Percentiles rank a stretch among this genome's conserved stretches.
These are phyloP conservation scores for Allygus modestus DNA, from an alignment of 2,888 invertebrate genomes.

Conservation along the genomic window DNA sequence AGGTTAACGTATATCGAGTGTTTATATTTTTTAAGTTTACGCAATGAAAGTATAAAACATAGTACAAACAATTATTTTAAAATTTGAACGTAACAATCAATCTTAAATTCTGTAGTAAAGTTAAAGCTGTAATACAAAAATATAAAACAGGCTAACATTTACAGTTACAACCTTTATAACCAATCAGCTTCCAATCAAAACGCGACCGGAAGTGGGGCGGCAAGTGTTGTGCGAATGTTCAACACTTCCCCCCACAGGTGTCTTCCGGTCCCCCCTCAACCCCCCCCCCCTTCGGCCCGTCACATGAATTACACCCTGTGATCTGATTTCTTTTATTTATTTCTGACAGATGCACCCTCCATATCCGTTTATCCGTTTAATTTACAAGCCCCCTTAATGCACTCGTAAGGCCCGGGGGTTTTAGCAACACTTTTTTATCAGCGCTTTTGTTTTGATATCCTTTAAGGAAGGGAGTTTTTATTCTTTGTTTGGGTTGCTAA, in stretches of 20 bases:
- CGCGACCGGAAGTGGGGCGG: conserved; percentile 46
- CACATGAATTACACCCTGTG: conserved; percentile 48
- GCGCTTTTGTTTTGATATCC: not conserved
- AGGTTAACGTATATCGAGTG: too few species aligned
- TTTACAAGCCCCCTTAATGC: conserved; percentile 36
- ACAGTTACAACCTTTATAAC: not conserved
- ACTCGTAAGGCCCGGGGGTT: not conserved
- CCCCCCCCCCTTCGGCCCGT: conserved; percentile 1
- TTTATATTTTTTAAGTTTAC: too few species aligned
- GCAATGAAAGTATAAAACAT: too few species aligned
- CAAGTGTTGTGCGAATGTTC: conserved; percentile 55
- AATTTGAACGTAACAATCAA: too few species aligned
- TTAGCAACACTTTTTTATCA: conserved; percentile 4
- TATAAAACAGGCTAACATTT: too few species aligned
- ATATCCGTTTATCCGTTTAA: conserved; percentile 53
- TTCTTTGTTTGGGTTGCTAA: not conserved
- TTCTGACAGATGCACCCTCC: conserved; percentile 55
- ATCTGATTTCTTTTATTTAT: conserved; percentile 60
- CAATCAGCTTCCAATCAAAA: conserved; percentile 33
- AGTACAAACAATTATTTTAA: too few species aligned
- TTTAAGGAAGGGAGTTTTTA: not conserved
- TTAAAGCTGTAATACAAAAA: too few species aligned
- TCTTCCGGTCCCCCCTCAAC: conserved; percentile 3
- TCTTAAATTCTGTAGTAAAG: too few species aligned
- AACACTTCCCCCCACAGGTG: conserved; percentile 21